These are phyloP conservation scores for Manis javanica DNA, from an alignment of 2,797 vertebrate genomes.

Conservation along the genomic window DNA sequence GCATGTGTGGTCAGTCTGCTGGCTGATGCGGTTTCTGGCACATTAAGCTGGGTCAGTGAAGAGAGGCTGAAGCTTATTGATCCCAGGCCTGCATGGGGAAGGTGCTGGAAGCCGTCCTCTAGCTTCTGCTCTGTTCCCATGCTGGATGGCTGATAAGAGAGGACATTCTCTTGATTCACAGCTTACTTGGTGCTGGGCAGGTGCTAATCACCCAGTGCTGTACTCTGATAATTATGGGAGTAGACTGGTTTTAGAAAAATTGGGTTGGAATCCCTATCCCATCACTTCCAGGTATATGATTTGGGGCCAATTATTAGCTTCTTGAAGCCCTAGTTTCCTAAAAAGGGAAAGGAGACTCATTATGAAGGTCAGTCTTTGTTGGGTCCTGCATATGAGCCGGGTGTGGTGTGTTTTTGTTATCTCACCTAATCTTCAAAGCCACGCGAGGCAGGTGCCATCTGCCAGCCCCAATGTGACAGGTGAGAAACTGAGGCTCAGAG, in stretches of 20 bases:
- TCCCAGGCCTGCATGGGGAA: not conserved
- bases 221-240: not conserved
- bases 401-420: not conserved
- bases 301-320: not conserved
- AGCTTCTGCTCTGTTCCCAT: not conserved
- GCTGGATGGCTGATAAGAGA: not conserved
- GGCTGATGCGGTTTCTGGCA: not conserved
- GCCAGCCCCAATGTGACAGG: not conserved
- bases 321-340: not conserved
- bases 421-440: not conserved
- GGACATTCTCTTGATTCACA: not conserved
- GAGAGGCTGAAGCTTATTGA: not conserved
- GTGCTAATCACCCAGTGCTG: rapidly evolving
- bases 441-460: not conserved
- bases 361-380: not conserved
- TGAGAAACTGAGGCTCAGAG: conserved; percentile 18
- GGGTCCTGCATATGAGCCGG: not conserved
- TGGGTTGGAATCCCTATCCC: not conserved
- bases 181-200: not conserved
- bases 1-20: not conserved
- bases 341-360: not conserved
- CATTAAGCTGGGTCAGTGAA: not conserved
- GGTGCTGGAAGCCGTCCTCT: too few species aligned
- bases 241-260: not conserved
- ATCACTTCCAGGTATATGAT: not conserved